These are phyloP conservation scores for Lepisosteus oculatus DNA, from an alignment of 2,113 vertebrate species.

Conservation along the genomic window DNA sequence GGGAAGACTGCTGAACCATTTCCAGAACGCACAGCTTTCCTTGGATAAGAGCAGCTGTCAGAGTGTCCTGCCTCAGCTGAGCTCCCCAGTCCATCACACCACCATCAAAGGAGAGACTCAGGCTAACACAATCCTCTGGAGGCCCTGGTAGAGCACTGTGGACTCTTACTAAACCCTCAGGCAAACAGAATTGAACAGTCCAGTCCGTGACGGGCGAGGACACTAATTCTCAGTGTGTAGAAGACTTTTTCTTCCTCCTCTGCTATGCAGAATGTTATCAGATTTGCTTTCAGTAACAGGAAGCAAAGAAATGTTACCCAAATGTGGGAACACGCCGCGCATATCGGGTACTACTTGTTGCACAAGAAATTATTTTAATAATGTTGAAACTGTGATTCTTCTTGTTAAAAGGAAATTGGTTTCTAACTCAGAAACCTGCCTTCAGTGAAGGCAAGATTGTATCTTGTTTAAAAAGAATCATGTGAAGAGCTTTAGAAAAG, in stretches of 20 bases:
- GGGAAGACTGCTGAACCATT: not conserved
- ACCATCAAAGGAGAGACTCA: constrained; percentile 29
- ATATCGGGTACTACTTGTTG: not conserved
- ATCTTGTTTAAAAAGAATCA: too few species aligned
- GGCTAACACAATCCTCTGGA: constrained; percentile 51
- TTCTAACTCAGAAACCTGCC: constrained; percentile 13
- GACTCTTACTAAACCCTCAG: not conserved
- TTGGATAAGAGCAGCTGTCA: not conserved
- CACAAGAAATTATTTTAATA: too few species aligned
- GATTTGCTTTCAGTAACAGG: too few species aligned
- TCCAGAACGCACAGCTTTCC: not conserved
- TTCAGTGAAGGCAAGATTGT: too few species aligned
- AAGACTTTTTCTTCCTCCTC: constrained; percentile 15
- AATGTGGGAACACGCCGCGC: too few species aligned
- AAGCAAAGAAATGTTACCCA: too few species aligned
- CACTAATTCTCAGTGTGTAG: constrained; percentile 36
- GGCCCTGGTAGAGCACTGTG: constrained; percentile 59
- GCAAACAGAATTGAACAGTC: constrained; percentile 8
- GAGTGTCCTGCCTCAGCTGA: not conserved
- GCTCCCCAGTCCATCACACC: constrained; percentile 7
- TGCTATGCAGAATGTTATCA: constrained; percentile 23
- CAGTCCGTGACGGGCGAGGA: constrained; percentile 4
- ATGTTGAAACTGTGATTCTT: too few species aligned
- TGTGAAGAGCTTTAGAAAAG: too few species aligned
- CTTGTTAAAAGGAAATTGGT: constrained; percentile 27